Base-by-base conservation (phyloP, 2,797 vertebrate genomes). In the Helarctos malayanus region DNA sequence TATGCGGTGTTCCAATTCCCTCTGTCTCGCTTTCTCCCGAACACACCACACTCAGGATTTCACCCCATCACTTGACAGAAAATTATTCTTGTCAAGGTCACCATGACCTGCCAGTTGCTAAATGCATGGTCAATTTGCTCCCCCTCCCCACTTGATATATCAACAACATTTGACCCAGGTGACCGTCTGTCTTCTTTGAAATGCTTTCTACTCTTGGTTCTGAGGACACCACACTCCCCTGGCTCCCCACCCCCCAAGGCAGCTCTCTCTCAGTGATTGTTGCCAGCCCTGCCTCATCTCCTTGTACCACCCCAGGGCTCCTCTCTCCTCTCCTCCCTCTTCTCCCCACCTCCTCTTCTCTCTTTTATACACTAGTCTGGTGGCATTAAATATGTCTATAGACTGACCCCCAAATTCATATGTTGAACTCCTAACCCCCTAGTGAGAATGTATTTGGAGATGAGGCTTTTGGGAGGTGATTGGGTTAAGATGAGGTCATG, bases 61-160 rank as follows among this genome's bases (percentile, higher is more conserved):
- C 27, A 78, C 19, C 32, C n/a, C 68, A 63, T 81, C 83, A 41
- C 69, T 73, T 63, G 79, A 79, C 54, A 95, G 91, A 85, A 91
- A 87, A 87, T 86, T 93, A 52, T 41, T 92, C 89, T 94, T n/a
- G n/a, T 93, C 87, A 93, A 97, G 89, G 92, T 78, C 76, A 57
- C 71, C 3, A 7, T 83, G 93, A 95, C 63, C 88, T 86, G 47
- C n/a, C 80, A 59, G 57, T 80, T 89, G 80, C 85, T 78, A 65
- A 87, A 65, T 69, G 57, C 63, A 68, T 10, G 75, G 57, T 76
- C 79, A 76, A 10, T 93, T 80, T 93, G 80, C 57, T 95, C 87
- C 59, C 21, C 23, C 25, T 4, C 80, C 75, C 84, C 73, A 32
- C 7, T 35, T 73, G 21, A 69, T 82, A 80, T 76, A 7, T 90